phyloP scores from a whole-genome alignment of 30 jellyfish, hydroid and myxozoan species.

The Phacellophora camtschatica region DNA sequence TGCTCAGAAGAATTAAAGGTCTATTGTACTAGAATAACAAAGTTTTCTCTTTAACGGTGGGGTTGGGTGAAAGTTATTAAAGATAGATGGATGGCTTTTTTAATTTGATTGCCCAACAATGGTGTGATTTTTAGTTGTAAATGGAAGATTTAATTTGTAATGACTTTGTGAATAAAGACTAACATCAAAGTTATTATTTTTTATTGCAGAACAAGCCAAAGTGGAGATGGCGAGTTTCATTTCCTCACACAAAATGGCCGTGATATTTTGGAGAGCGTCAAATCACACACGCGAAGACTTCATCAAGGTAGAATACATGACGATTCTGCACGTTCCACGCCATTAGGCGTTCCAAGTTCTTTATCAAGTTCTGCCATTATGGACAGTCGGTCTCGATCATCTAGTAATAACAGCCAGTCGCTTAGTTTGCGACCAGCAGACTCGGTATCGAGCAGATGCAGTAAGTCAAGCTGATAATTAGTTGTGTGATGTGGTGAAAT shows the following conservation, averaged over 20 bases:
- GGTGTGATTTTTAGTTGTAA: no score
- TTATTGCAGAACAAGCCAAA: constrained; percentile 69
- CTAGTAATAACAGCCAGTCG: constrained; percentile 77
- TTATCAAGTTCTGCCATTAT: constrained; percentile 65
- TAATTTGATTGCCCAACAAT: no score
- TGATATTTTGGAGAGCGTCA: constrained; percentile 83
- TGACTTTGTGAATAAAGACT: no score
- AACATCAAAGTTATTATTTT: no score
- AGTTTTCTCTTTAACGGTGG: no score
- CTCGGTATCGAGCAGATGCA: constrained; percentile 52
- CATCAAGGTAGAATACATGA: constrained; percentile 80
- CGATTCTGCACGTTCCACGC: constrained; percentile 90
- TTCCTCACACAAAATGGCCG: constrained; percentile 92
- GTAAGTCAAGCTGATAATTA: constrained; percentile 31
- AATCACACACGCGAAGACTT: constrained; percentile 73
- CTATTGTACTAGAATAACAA: no score
- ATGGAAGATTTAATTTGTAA: no score
- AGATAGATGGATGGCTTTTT: no score
- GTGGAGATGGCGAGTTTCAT: constrained; percentile 87
- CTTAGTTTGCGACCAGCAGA: constrained; percentile 66
- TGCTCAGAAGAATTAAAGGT: no score
- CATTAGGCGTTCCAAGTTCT: constrained; percentile 67
- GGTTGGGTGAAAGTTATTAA: no score
- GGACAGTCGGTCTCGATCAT: constrained; percentile 89
- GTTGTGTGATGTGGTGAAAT: no score